Percentiles rank a stretch among this genome's conserved stretches.
phyloP scores from a whole-genome alignment of 2,888 invertebrate species.

The Nomada ruficornis region DNA sequence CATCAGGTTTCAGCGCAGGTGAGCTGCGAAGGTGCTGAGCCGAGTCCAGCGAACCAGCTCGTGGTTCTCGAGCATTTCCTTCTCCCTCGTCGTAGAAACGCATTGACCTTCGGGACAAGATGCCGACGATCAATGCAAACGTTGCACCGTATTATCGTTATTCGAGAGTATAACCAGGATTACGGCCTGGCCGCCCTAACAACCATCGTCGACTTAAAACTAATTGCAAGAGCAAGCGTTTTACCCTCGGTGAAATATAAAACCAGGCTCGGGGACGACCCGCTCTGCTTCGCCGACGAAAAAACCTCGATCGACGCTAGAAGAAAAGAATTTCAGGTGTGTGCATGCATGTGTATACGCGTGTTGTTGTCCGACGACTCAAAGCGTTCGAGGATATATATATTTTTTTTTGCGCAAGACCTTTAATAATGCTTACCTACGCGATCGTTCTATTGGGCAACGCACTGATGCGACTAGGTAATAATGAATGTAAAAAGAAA shows the following conservation, averaged over 20 bases:
- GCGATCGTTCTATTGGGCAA: neutral
- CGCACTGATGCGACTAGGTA: neutral
- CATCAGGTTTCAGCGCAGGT: slow-evolving; percentile 82
- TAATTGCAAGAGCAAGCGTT: slow-evolving; percentile 34
- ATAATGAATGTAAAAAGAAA: neutral
- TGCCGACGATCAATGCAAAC: slow-evolving; percentile 53
- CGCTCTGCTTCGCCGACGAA: neutral
- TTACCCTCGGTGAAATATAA: slow-evolving; percentile 52
- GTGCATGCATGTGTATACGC: neutral
- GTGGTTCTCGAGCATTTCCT: slow-evolving; percentile 64
- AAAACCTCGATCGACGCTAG: slow-evolving; percentile 16
- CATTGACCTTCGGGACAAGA: slow-evolving; percentile 63
- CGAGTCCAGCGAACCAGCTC: slow-evolving; percentile 67
- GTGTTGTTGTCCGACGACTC: neutral
- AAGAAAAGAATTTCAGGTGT: slow-evolving; percentile 12
- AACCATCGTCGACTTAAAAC: neutral
- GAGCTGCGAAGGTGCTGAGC: slow-evolving; percentile 77
- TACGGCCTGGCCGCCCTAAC: neutral
- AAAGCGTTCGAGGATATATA: neutral
- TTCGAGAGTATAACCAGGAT: neutral
- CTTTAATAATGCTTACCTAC: too few species aligned
- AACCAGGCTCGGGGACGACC: slow-evolving; percentile 33
- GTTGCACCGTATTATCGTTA: slow-evolving; percentile 33
- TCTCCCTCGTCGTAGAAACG: slow-evolving; percentile 66
- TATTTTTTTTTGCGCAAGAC: neutral